A percentile compares a stretch with the other conserved stretches of the same genome.
Conservation (phyloP, 2,888 invertebrate genomes). For the Macroteleia sp. region DNA sequence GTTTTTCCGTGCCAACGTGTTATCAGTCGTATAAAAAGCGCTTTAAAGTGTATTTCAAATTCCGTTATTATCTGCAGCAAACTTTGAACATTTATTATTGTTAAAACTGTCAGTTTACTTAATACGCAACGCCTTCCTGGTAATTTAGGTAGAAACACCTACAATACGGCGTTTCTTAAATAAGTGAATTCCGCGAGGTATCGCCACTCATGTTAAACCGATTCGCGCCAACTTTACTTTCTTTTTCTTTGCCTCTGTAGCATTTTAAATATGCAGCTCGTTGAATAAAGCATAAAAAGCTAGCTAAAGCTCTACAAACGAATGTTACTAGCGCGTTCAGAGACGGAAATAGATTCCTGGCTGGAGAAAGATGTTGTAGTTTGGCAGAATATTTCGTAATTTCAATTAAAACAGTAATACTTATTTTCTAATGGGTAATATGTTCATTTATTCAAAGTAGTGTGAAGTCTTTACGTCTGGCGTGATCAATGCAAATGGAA, state of each 20-base stretch:
- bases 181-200: conserved; percentile 63
- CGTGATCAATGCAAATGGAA: too few relatives aligned
- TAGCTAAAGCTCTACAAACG: conserved; percentile 72
- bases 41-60: conserved; percentile 31
- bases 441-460: too few relatives aligned
- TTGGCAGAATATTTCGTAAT: too few relatives aligned
- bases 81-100: conserved; percentile 40
- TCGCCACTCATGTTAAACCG: conserved; percentile 72
- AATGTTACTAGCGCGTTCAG: conserved; percentile 66
- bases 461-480: too few relatives aligned
- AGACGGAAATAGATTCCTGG: conserved; percentile 21
- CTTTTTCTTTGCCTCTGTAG: conserved; percentile 48
- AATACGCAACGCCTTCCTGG: conserved; percentile 30
- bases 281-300: conserved; percentile 73
- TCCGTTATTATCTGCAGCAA: conserved; percentile 34
- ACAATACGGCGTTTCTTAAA: conserved; percentile 37
- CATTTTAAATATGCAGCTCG: conserved; percentile 73
- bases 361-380: too few relatives aligned
- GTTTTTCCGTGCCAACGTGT: conserved; percentile 20
- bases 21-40: conserved; percentile 34
- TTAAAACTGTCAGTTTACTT: conserved; percentile 39
- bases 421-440: too few relatives aligned
- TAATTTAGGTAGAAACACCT: conserved; percentile 49
- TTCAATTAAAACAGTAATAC: too few relatives aligned
- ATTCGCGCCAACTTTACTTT: conserved; percentile 67